These are phyloP conservation scores for Setipinna tenuifilis DNA, from an alignment of 2,797 vertebrate species.

Conservation along the genomic window DNA sequence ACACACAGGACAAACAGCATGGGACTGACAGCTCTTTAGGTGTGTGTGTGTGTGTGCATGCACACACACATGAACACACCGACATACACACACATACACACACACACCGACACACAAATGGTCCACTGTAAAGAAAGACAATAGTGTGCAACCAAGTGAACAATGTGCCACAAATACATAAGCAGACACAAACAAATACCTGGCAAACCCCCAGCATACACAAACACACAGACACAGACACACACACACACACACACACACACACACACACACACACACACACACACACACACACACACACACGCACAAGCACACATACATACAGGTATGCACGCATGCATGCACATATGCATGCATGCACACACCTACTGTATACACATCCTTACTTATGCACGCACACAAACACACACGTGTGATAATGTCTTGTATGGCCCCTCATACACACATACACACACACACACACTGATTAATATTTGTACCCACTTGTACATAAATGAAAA, in stretches of 20 bases:
- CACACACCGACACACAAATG: no score
- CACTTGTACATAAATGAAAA: no score
- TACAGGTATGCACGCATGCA: background rate
- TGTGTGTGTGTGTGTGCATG: no score
- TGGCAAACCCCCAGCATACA: constrained; percentile 26
- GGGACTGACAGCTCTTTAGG: no score
- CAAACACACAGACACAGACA: background rate
- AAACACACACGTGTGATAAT: no score
- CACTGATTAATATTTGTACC: no score
- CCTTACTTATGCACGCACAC: background rate
- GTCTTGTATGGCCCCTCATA: no score
- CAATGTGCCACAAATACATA: background rate
- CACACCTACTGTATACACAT: background rate
- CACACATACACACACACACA: background rate
- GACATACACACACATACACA: no score
- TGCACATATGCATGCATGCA: background rate
- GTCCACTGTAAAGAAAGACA: no score
- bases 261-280: background rate
- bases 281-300: background rate
- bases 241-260: background rate
- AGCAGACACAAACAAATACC: background rate
- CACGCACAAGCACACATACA: background rate
- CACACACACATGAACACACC: no score
- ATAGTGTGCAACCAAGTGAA: no score
- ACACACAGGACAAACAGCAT: no score